Conservation (phyloP, 35 echinoderm and acorn worm genomes). For the Acanthaster planci region DNA sequence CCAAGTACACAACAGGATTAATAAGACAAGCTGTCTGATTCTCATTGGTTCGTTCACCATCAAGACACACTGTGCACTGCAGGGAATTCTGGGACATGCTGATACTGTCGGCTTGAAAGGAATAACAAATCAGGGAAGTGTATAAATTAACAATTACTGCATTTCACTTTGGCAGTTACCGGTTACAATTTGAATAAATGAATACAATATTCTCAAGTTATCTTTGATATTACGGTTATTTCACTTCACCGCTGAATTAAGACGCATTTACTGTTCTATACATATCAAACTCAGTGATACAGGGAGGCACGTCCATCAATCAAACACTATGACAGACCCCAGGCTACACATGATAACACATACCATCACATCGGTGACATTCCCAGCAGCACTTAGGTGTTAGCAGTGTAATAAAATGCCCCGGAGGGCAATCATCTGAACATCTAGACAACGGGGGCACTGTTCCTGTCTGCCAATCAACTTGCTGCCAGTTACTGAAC, state of each 20-base stretch:
- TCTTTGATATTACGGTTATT: too few relatives aligned
- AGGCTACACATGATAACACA: too few relatives aligned
- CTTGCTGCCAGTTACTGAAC: constrained; percentile 8
- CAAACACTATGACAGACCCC: too few relatives aligned
- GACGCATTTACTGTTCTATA: not conserved
- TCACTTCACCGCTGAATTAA: not conserved
- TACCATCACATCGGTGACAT: constrained; percentile 74
- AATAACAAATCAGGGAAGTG: constrained; percentile 9
- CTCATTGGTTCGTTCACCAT: constrained; percentile 40
- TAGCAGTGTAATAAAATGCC: constrained; percentile 45
- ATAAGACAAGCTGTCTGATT: constrained; percentile 54
- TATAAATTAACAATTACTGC: not conserved
- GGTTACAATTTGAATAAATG: too few relatives aligned
- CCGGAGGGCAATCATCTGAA: constrained; percentile 67
- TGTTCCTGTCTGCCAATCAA: constrained; percentile 47
- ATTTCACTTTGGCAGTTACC: too few relatives aligned
- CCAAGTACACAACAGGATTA: constrained; percentile 51
- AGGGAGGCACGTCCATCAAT: not conserved
- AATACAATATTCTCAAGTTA: too few relatives aligned
- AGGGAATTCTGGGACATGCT: constrained; percentile 52
- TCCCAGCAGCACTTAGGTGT: constrained; percentile 76
- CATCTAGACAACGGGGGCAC: constrained; percentile 65
- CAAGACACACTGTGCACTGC: constrained; percentile 40
- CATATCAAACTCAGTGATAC: not conserved
- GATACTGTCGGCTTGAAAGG: constrained; percentile 43